Base-by-base conservation (phyloP, 2,888 invertebrate genomes). In the Keiferia lycopersicella region DNA sequence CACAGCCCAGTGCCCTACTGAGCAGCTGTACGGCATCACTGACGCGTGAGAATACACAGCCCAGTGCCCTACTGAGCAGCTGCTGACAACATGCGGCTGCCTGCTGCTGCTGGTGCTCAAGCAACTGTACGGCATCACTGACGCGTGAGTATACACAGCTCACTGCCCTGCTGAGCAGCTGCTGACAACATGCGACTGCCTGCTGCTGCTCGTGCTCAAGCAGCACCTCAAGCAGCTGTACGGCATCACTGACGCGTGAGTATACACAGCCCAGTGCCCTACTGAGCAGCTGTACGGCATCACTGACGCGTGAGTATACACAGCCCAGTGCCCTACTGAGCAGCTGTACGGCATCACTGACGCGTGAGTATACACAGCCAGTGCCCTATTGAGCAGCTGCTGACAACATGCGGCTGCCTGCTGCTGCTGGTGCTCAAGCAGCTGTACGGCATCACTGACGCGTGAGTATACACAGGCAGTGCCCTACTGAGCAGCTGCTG, bases 161-260 rank as follows among this genome's bases (percentile, higher is more conserved):
- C 38, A 67, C 95, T 96, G 71, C 96, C 97, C n/a, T n/a, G n/a
- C n/a, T n/a, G n/a, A n/a, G n/a, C n/a, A n/a, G n/a, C n/a, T 99
- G 82, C 96, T 95, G 56, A 96, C 98, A 62, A 98, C 98, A 68
- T 98, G 99, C 90, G 99, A 99, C 69, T 99, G 99, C 84, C 94
- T 98, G 79, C 93, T 99, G 65, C 93, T 99, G 65, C 93, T 99
- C 53, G 96, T 97, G 82, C 93, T 99, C 68, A 98, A 99, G 80
- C 98, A 98, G 78, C 99, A 99, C 85, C 93, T 99, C 69, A 99
- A 99, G 88, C 98, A 98, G 79, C 95, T 98, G 77, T 99, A 98
- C 84, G 98, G 98, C 10, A 94, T 99, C 81, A 99, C 97, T 58
- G 99, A 99, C 92, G 95, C 96, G 93, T 95, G 74, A 91, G 14